phyloP scores from a whole-genome alignment of 2,797 vertebrate genomes.

The Anolis apletophallus region DNA sequence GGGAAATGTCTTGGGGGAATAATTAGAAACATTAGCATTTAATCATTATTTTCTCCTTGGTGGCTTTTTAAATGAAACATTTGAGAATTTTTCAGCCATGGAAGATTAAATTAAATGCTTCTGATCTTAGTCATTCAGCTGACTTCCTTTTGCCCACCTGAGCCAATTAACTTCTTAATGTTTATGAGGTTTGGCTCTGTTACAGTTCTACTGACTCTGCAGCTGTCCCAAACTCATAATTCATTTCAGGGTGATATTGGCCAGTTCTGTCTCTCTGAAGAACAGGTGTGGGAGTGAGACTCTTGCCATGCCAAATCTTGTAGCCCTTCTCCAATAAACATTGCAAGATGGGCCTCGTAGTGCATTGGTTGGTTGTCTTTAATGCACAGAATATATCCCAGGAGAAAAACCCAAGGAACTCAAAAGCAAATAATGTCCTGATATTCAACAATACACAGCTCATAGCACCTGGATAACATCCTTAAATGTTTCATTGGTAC shows the following conservation, averaged over 20 bases:
- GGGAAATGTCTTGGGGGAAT: slow-evolving; percentile 8
- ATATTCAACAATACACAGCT: not conserved
- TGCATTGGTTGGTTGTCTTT: not conserved
- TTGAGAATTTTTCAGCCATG: slow-evolving; percentile 24
- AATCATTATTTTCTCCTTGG: slow-evolving; percentile 42
- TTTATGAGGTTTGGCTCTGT: slow-evolving; percentile 10
- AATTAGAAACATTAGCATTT: slow-evolving; percentile 21
- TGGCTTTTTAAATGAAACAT: slow-evolving; percentile 26
- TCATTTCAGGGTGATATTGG: fast-evolving
- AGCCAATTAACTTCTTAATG: slow-evolving; percentile 38
- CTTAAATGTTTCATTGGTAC: not conserved
- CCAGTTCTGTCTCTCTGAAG: not conserved
- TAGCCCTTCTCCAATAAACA: not conserved
- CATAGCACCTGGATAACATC: not conserved
- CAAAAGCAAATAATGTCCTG: not conserved
- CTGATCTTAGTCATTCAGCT: slow-evolving; percentile 17
- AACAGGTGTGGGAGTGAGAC: not conserved
- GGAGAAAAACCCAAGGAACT: not conserved
- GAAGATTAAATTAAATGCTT: slow-evolving; percentile 46
- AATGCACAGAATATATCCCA: not conserved
- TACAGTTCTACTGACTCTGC: slow-evolving; percentile 28
- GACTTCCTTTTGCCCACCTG: slow-evolving; percentile 15
- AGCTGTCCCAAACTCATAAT: slow-evolving; percentile 17
- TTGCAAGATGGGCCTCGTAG: slow-evolving; percentile 7
- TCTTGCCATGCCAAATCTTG: not conserved